Base-by-base conservation (phyloP, 2,888 invertebrate species). In the Acronicta psi region DNA sequence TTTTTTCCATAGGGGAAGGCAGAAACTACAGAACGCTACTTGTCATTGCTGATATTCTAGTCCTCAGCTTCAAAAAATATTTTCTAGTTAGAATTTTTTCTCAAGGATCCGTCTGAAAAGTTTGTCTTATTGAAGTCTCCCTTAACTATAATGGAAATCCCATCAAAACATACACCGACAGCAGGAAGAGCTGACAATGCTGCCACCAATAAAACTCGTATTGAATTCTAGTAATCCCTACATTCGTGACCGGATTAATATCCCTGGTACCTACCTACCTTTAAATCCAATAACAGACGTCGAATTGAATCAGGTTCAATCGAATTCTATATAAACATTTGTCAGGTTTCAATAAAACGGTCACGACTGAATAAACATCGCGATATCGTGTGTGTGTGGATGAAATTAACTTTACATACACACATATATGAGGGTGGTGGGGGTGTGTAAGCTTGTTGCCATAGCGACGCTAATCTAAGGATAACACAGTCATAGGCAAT, bases 251-350 rank as follows among this genome's bases (percentile, higher is more conserved):
- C 41, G 50, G 59, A 68, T 68, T 66, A 66, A 68, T 72, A 66
- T 57, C 56, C 71, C 44, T 23, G 13, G 38, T 34, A n/a, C 34
- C 34, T 53, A 53, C 14, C 38, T 62, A 58, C 69, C 73, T 77
- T 77, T 76, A 75, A 83, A 81, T 81, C 81, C 82, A 80, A 83
- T 85, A 83, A 83, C 69, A 72, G 49, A 53, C 40, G 25, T 52
- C 77, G 72, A 77, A 83, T 80, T 65, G 77, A 74, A 79, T 80
- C 78, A 70, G 61, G 47, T 59, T 55, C 53, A 59, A 70, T 75
- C 61, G 56, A 56, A 65, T 62, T 68, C 68, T 75, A 52, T 77
- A 75, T 64, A 73, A 77, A 81, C 82, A 80, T 80, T 81, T 81
- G 75, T 79, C 37, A 59, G 82, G 80, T 73, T 81, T 81, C 80